Evolutionary conservation across 2,888 invertebrate species (phyloP).

Genomic region (Sarcophaga variegata): DNA sequence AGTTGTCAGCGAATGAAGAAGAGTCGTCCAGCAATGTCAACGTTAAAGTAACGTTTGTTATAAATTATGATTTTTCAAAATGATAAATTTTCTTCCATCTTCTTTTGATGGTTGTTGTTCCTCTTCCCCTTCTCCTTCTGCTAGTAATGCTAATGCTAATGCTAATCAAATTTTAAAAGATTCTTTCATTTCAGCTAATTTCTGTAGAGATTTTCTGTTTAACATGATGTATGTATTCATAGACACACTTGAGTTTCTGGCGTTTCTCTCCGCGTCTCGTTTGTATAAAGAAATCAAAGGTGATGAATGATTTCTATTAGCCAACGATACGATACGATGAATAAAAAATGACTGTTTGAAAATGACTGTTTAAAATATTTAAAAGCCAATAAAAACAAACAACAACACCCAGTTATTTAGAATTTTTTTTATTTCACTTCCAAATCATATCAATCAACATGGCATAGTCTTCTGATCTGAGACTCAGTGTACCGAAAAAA

Average conservation of each 20-base stretch:
- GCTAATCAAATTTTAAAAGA: slow-evolving; percentile 6
- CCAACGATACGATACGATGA: slow-evolving; percentile 2
- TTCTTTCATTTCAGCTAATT: slow-evolving; percentile 60
- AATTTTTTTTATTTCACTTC: slow-evolving; percentile 38
- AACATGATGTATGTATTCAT: slow-evolving; percentile 56
- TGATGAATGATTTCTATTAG: slow-evolving; percentile 61
- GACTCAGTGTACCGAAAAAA: slow-evolving; percentile 2
- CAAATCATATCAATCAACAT: slow-evolving; percentile 76
- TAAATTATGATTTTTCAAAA: slow-evolving; percentile 58
- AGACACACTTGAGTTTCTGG: background rate
- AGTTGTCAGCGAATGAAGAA: slow-evolving; percentile 76
- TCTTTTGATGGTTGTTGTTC: background rate
- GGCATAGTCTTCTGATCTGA: background rate
- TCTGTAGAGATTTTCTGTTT: slow-evolving; percentile 53
- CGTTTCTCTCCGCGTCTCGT: background rate
- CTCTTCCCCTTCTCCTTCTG: too few species aligned
- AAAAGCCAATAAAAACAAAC: slow-evolving; percentile 29
- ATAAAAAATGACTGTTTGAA: background rate
- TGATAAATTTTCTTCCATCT: slow-evolving; percentile 7
- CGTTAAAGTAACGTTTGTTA: slow-evolving; percentile 53
- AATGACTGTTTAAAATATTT: slow-evolving; percentile 1
- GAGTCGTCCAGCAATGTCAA: slow-evolving; percentile 70
- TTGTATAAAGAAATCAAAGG: slow-evolving; percentile 38
- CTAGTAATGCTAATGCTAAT: too few species aligned
- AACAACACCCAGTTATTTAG: slow-evolving; percentile 9